Conservation (phyloP, 2,113 vertebrate species). For the Ceyx margarethae region DNA sequence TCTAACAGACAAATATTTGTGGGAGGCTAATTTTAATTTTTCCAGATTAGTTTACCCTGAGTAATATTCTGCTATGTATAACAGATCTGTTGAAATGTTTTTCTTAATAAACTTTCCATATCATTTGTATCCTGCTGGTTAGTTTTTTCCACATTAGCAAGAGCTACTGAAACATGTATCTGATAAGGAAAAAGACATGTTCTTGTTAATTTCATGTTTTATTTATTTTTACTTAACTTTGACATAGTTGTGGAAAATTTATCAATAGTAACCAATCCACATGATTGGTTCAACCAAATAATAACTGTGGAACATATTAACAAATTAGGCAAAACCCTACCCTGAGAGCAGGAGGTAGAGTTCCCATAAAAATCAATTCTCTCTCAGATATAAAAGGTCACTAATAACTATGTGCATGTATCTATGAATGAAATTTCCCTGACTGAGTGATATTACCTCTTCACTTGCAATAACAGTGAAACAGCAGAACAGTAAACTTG, state of each 20-base stretch:
- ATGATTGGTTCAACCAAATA: slow-evolving; percentile 21
- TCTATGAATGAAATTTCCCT: not conserved
- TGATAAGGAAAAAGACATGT: not conserved
- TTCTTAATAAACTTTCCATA: not conserved
- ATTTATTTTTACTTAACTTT: slow-evolving; percentile 12
- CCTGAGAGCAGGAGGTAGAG: not conserved
- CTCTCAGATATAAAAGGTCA: slow-evolving; percentile 34
- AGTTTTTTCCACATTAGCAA: not conserved
- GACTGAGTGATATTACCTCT: not conserved
- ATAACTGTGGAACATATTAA: not conserved
- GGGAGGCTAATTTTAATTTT: not conserved
- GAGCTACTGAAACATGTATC: not conserved
- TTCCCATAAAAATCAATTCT: slow-evolving; percentile 29
- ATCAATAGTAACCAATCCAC: not conserved
- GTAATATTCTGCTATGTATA: not conserved
- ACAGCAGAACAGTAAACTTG: not conserved
- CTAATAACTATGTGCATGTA: slow-evolving; percentile 11
- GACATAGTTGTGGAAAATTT: slow-evolving; percentile 13
- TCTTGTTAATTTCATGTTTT: not conserved
- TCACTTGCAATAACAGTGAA: not conserved
- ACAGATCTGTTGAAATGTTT: not conserved
- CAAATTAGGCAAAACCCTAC: slow-evolving; percentile 2
- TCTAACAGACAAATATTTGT: not conserved
- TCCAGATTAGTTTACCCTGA: not conserved
- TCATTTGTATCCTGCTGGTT: not conserved